These are phyloP conservation scores for Fistularia tabacaria DNA, from an alignment of 2,797 vertebrate genomes.

Conservation along the genomic window DNA sequence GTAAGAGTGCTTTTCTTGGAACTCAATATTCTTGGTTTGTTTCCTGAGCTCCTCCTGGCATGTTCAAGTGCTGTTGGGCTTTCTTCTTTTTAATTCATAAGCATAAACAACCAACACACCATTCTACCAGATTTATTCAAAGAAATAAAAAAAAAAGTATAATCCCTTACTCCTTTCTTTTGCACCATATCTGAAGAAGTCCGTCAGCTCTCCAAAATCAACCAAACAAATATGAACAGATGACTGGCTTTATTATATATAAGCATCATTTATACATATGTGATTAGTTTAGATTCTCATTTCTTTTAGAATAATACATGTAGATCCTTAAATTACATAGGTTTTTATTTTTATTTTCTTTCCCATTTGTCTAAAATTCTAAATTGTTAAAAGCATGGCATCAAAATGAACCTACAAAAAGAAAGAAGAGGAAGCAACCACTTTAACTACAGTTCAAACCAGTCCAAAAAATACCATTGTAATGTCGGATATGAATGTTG, in stretches of 20 bases:
- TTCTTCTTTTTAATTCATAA: neutral
- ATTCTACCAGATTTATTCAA: conserved; percentile 76
- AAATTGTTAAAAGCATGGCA: conserved; percentile 51
- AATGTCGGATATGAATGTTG: conserved; percentile 59
- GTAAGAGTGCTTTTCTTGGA: too few species aligned
- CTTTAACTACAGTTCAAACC: conserved; percentile 65
- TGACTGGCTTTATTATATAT: conserved; percentile 42
- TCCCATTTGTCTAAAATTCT: conserved; percentile 31
- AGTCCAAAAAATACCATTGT: conserved; percentile 48
- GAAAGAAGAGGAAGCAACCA: conserved; percentile 56
- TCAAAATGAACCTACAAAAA: conserved; percentile 27
- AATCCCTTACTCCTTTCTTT: conserved; percentile 45
- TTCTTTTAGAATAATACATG: conserved; percentile 34
- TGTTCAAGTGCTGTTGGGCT: too few species aligned
- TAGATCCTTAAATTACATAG: conserved; percentile 48
- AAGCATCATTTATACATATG: conserved; percentile 56
- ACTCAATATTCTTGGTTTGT: too few species aligned
- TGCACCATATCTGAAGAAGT: conserved; percentile 56
- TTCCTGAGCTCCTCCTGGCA: too few species aligned
- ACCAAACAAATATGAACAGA: conserved; percentile 45
- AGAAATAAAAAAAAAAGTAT: conserved; percentile 57
- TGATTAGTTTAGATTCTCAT: conserved; percentile 46
- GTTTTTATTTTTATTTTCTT: conserved; percentile 24
- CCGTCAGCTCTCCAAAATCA: conserved; percentile 50
- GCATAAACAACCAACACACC: conserved; percentile 24